phyloP scores from a whole-genome alignment of 35 echinoderm and acorn worm species.

The Hemicentrotus pulcherrimus region DNA sequence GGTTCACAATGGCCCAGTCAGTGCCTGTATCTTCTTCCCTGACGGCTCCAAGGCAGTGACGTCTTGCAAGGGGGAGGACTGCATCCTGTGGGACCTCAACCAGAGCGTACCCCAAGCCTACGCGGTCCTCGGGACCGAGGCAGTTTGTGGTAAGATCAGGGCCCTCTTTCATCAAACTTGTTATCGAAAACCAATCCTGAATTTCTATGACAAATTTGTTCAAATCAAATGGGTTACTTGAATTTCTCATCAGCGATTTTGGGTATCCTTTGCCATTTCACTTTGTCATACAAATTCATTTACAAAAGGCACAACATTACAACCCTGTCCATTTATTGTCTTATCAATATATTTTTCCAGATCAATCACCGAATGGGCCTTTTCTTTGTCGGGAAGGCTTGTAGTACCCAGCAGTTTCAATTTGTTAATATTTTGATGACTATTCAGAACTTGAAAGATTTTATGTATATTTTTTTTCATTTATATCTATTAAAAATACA shows the following conservation, averaged over 20 bases:
- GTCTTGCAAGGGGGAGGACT: slow-evolving; percentile 35
- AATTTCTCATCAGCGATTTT: not conserved
- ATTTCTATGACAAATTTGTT: not conserved
- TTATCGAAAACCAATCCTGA: too few species aligned
- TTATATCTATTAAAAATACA: too few species aligned
- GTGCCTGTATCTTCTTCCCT: slow-evolving; percentile 55
- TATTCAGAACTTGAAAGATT: too few species aligned
- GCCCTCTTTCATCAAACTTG: not conserved
- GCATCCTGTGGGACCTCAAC: slow-evolving; percentile 62
- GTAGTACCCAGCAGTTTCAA: too few species aligned
- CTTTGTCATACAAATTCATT: too few species aligned
- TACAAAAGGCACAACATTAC: too few species aligned
- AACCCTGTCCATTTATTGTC: too few species aligned
- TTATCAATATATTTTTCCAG: too few species aligned
- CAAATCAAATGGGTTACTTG: not conserved
- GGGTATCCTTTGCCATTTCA: not conserved
- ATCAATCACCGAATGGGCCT: too few species aligned
- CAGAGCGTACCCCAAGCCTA: slow-evolving; percentile 60
- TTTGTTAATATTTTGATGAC: too few species aligned
- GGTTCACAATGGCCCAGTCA: slow-evolving; percentile 58
- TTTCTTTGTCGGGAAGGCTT: too few species aligned
- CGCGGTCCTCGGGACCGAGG: not conserved
- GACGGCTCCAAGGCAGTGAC: slow-evolving; percentile 79
- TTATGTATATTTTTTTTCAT: too few species aligned
- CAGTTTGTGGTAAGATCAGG: slow-evolving; percentile 60